Evolutionary conservation across 2,113 vertebrate genomes (phyloP), one percentile per base, ranked within the genome.

Genomic region (Chaetura pelagica): DNA sequence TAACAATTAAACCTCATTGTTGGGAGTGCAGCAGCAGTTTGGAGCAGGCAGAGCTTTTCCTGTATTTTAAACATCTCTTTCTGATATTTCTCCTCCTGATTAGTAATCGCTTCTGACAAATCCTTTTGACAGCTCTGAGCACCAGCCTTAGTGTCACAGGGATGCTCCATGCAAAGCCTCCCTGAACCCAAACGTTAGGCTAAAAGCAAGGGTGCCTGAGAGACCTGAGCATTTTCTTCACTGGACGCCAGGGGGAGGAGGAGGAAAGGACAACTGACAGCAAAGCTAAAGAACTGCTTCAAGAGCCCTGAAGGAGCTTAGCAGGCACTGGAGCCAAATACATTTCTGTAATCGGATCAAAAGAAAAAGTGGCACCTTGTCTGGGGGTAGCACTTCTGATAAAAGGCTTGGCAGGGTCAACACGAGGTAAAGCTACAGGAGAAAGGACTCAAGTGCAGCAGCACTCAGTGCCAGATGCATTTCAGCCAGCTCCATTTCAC

Each of bases 241-340:
- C 52, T 93, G 95, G 94, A 97, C 82, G 94, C 95, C 93, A 98
- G 97, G 97, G 95, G 92, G 94, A 94, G 92, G 23, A 95, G 87
- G 79, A 97, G 95, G 94, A 91, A 94, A 94, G 80, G 90, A 91
- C 72, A 81, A 48, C 20, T 42, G 32, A 38, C 9, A 64, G 67
- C 4, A 46, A 96, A 61, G 30, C 90, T 79, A 6, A 46, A 15
- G 63, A 91, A 34, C 35, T 48, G 58, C 62, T 91, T 49, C 59
- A n/a, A 38, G 55, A 93, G 66, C 74, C 59, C 72, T 24, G 46
- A 54, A 93, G 86, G 67, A 92, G 75, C 72, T 81, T 46, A 62
- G 71, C 61, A 64, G 74, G 68, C 79, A 72, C 52, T 0, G 0
- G 40, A 93, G 79, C 59, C 68, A 77, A 92, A 86, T 11, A 32